These are phyloP conservation scores for Actenoides lindsayi DNA, from an alignment of 2,113 vertebrate species.

Conservation along the genomic window DNA sequence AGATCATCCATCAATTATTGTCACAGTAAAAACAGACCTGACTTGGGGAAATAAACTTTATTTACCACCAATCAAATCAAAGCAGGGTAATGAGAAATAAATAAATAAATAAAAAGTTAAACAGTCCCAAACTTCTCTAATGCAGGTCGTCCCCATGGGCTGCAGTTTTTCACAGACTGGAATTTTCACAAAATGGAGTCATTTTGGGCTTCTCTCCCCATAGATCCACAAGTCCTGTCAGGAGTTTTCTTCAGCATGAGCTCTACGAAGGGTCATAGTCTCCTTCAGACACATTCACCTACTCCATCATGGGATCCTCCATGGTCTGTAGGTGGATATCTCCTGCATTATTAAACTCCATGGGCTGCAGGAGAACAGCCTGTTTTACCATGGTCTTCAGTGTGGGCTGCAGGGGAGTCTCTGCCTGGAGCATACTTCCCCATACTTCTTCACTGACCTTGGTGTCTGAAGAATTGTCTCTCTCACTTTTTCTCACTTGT, in stretches of 20 bases:
- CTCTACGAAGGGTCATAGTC: background rate
- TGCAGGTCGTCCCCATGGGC: fast-evolving
- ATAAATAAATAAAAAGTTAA: background rate
- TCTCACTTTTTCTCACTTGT: background rate
- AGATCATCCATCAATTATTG: too few relatives aligned
- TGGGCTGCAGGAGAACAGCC: background rate
- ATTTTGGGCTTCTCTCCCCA: background rate
- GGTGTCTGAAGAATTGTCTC: too few relatives aligned
- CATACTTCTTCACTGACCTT: background rate
- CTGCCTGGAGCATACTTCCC: too few relatives aligned
- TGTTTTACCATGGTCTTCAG: background rate
- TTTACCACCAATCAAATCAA: too few relatives aligned
- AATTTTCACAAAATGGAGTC: too few relatives aligned
- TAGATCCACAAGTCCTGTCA: background rate
- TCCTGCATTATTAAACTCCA: background rate
- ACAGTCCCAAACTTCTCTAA: background rate
- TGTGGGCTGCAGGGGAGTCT: background rate
- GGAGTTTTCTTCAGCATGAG: too few relatives aligned
- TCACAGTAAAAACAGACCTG: background rate
- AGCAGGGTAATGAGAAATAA: background rate
- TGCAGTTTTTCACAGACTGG: background rate
- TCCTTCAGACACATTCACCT: background rate
- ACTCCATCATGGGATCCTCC: background rate
- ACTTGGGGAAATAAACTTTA: background rate
- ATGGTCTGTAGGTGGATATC: background rate